These are phyloP conservation scores for Trichacis sp. DNA, from an alignment of 2,888 invertebrate genomes.

Conservation along the genomic window DNA sequence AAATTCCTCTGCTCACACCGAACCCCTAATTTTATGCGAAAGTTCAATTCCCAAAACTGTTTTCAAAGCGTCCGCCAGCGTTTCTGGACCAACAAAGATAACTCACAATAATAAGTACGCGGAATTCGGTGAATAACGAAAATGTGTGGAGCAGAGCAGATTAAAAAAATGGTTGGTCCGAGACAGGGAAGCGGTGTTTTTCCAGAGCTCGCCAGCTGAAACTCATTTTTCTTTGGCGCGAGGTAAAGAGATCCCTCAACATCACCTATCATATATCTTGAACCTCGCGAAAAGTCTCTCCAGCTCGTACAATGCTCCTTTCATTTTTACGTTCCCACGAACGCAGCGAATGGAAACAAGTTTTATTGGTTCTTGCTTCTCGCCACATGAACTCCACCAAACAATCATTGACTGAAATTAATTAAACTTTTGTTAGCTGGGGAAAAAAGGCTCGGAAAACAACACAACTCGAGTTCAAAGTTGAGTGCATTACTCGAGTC, in stretches of 20 bases:
- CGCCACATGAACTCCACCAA: background rate
- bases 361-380: slow-evolving; percentile 1
- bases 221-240: slow-evolving; percentile 42
- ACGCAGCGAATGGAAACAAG: background rate
- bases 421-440: too few species aligned
- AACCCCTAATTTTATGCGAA: too few species aligned
- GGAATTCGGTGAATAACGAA: too few species aligned
- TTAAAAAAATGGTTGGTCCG: background rate
- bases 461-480: too few species aligned
- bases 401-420: slow-evolving; percentile 9
- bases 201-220: slow-evolving; percentile 20
- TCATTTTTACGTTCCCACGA: slow-evolving; percentile 9
- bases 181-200: slow-evolving; percentile 27
- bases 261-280: slow-evolving; percentile 22
- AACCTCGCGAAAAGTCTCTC: slow-evolving; percentile 15
- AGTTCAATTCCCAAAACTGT: too few species aligned
- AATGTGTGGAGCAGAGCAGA: too few species aligned
- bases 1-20: too few species aligned
- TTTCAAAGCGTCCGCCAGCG: too few species aligned
- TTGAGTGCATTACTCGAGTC: too few species aligned
- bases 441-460: too few species aligned
- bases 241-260: slow-evolving; percentile 25
- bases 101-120: too few species aligned
- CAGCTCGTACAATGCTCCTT: slow-evolving; percentile 10
- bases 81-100: too few species aligned